phyloP scores from a whole-genome alignment of 2,888 invertebrate species.

The Andrena fulva region DNA sequence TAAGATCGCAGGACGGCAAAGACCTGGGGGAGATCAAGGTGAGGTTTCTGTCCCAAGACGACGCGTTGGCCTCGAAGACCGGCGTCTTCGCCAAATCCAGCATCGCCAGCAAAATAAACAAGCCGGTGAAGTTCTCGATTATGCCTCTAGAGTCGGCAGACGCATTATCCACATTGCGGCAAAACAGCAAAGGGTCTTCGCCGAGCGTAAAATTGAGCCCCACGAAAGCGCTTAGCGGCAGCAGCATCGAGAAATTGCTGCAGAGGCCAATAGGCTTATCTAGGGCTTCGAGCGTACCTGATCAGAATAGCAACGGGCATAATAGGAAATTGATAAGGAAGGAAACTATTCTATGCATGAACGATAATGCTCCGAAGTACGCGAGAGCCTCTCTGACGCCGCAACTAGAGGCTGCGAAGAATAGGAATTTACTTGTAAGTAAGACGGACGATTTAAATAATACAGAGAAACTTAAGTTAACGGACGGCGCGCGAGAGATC shows the following conservation, averaged over 20 bases:
- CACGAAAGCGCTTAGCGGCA: neutral
- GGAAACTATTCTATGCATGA: neutral
- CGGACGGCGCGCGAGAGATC: neutral
- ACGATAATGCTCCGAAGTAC: neutral
- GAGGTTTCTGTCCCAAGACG: constrained; percentile 59
- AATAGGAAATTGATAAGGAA: neutral
- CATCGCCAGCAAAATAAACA: neutral
- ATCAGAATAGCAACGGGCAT: neutral
- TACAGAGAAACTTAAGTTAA: neutral
- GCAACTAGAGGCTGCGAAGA: neutral
- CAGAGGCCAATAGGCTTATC: neutral
- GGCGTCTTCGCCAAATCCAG: constrained; percentile 54
- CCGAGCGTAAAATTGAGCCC: neutral
- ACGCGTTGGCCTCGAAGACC: constrained; percentile 57
- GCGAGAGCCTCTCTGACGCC: neutral
- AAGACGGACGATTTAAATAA: neutral
- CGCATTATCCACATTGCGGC: neutral
- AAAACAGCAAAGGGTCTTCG: too few relatives aligned
- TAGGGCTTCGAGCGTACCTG: neutral
- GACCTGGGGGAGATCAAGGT: constrained; percentile 79
- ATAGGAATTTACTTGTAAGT: neutral
- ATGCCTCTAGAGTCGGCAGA: neutral
- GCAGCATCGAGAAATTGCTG: neutral
- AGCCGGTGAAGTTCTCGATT: neutral
- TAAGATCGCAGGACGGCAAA: constrained; percentile 75